phyloP scores from a whole-genome alignment of 2,888 invertebrate genomes.

The Agrotis puta region DNA sequence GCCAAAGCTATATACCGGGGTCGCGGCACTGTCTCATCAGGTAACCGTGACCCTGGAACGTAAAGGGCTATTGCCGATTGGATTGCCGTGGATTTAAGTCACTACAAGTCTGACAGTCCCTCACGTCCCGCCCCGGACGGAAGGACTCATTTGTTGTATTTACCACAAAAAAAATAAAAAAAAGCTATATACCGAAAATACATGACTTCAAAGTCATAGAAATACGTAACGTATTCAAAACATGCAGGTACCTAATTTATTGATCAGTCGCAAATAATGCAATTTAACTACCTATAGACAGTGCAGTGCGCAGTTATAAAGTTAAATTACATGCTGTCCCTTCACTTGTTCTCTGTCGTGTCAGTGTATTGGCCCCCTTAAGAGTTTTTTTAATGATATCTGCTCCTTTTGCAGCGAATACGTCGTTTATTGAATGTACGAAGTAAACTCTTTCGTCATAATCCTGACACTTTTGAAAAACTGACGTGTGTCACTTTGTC shows the following conservation, averaged over 20 bases:
- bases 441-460: neutral
- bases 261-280: neutral
- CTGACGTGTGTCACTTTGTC: neutral
- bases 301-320: neutral
- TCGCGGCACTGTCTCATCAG: too few relatives aligned
- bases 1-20: too few relatives aligned
- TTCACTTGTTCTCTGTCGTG: constrained; percentile 8
- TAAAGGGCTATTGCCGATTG: too few relatives aligned
- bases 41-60: too few relatives aligned
- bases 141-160: too few relatives aligned
- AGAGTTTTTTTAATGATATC: neutral
- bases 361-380: constrained; percentile 12
- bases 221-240: neutral
- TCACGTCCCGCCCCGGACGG: too few relatives aligned
- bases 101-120: too few relatives aligned
- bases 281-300: constrained; percentile 4
- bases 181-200: too few relatives aligned
- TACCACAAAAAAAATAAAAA: too few relatives aligned
- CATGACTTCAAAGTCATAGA: neutral
- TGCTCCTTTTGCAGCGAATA: neutral
- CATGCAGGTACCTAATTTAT: neutral
- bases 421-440: neutral
- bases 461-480: neutral
- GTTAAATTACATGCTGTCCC: neutral
- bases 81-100: too few relatives aligned